These are phyloP conservation scores for Aethes cnicana DNA, from an alignment of 2,888 invertebrate genomes.

Conservation along the genomic window DNA sequence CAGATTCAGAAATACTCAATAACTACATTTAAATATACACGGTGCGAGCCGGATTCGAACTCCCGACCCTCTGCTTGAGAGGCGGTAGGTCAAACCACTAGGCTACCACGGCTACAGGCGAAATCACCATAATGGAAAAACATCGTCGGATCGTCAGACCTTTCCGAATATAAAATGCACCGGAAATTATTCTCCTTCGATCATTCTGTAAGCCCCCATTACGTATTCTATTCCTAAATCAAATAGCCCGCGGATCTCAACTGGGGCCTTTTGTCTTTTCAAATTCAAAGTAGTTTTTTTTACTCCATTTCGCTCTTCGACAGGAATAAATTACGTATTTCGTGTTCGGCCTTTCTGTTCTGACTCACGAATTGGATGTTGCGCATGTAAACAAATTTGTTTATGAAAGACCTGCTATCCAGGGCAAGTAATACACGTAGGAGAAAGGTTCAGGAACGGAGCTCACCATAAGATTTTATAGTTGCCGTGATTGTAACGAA, in stretches of 20 bases:
- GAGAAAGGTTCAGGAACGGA: no score
- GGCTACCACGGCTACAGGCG: no score
- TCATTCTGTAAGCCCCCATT: conserved; percentile 27
- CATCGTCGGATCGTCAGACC: conserved; percentile 20
- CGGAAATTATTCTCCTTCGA: conserved; percentile 27
- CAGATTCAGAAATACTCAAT: no score
- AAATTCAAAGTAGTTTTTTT: conserved; percentile 21
- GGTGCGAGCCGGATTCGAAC: no score
- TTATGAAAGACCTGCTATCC: no score
- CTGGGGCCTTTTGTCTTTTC: conserved; percentile 15
- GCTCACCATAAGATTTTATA: not conserved
- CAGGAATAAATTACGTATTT: conserved; percentile 13
- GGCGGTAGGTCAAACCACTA: no score
- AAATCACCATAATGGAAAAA: conserved; percentile 29
- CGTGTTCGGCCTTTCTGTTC: not conserved
- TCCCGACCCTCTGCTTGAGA: no score
- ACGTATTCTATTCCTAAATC: conserved; percentile 25
- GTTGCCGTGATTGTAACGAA: not conserved
- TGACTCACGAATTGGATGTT: not conserved
- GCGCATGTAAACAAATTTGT: not conserved
- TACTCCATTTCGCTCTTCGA: conserved; percentile 4
- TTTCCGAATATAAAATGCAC: conserved; percentile 26
- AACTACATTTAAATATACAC: no score
- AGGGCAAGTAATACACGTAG: no score
- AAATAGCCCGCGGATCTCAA: conserved; percentile 14